phyloP scores from a whole-genome alignment of 2,888 invertebrate species.

The Crepidodera aurea region DNA sequence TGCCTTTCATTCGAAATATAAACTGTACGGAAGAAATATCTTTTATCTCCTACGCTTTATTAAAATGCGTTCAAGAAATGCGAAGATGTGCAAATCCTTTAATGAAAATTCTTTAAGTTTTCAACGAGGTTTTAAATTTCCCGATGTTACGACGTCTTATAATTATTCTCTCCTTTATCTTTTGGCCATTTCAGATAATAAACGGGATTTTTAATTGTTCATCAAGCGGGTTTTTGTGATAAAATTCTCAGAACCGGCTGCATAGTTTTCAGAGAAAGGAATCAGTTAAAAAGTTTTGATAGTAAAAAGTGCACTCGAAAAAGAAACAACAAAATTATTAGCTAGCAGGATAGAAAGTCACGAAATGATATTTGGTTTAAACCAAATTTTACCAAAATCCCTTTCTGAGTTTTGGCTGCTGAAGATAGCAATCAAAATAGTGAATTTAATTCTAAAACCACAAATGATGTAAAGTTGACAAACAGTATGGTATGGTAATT shows the following conservation, averaged over 20 bases:
- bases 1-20: constrained; percentile 9
- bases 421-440: too few species aligned
- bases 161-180: constrained; percentile 32
- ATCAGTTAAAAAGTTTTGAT: too few species aligned
- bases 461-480: too few species aligned
- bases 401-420: too few species aligned
- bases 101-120: constrained; percentile 33
- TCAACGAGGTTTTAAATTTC: constrained; percentile 30
- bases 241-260: constrained; percentile 11
- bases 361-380: too few species aligned
- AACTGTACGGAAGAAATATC: constrained; percentile 14
- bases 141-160: constrained; percentile 24
- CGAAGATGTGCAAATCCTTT: constrained; percentile 27
- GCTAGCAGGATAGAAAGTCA: too few species aligned
- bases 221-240: constrained; percentile 14
- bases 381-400: too few species aligned
- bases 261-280: background rate
- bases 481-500: too few species aligned
- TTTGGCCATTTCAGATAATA: constrained; percentile 20
- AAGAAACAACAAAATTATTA: too few species aligned
- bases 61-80: constrained; percentile 23
- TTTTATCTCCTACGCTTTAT: constrained; percentile 25
- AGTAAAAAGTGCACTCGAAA: too few species aligned
- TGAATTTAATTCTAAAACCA: too few species aligned
- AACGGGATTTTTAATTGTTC: constrained; percentile 32